Evolutionary conservation across 2,797 vertebrate genomes (phyloP).

Genomic region (Scarus forsteni): DNA sequence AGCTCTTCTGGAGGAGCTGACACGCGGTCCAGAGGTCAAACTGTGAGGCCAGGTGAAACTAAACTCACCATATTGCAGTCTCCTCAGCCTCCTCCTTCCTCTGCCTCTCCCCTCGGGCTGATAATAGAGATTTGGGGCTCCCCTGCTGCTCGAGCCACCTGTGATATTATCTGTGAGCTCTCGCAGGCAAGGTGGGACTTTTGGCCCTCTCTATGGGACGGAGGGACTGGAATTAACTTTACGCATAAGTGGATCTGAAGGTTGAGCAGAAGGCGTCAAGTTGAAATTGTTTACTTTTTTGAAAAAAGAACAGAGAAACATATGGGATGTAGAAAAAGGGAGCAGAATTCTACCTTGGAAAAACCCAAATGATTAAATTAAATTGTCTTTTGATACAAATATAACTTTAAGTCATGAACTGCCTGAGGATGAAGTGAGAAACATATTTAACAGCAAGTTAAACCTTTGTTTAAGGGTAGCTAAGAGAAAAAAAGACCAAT

Average conservation of each 20-base stretch:
- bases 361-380: too few species aligned
- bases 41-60: conserved; percentile 88
- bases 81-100: conserved; percentile 76
- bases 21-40: conserved; percentile 85
- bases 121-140: conserved; percentile 82
- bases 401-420: background rate
- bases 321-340: conserved; percentile 11
- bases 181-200: conserved; percentile 71
- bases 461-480: too few species aligned
- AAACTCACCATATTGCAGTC: conserved; percentile 86
- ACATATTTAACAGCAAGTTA: too few species aligned
- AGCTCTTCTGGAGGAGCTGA: conserved; percentile 83
- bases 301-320: conserved; percentile 7
- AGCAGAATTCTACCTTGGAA: background rate
- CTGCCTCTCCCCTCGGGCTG: conserved; percentile 74
- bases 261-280: conserved; percentile 52
- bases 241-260: conserved; percentile 61
- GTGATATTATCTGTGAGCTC: conserved; percentile 82
- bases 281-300: conserved; percentile 23
- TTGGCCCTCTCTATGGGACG: conserved; percentile 63
- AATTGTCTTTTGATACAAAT: background rate
- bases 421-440: too few species aligned
- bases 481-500: too few species aligned
- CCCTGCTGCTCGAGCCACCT: conserved; percentile 85
- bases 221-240: conserved; percentile 74